Base-by-base conservation (phyloP, 1,140 invertebrate species). In the Drosophila asahinai region DNA sequence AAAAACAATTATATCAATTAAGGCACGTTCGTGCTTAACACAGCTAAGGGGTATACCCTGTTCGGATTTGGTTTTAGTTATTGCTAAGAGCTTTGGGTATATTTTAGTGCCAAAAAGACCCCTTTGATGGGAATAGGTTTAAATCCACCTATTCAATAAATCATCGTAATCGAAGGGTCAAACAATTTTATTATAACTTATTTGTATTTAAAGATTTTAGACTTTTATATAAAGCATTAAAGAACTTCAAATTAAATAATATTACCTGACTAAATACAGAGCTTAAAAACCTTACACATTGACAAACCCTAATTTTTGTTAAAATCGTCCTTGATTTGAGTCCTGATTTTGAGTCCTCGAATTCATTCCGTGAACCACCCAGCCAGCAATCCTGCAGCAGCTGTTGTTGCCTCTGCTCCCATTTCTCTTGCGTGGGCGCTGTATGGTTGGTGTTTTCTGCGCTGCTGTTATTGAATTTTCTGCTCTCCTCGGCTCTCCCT, bases 391-490 rank as follows among this genome's bases (percentile, higher is more conserved):
- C 40, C 63, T 71, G 63, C 40, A 55, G 67, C 63, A 68, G 67
- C 67, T 71, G 67, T 71, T 71, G 40, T 71, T 71, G 67, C 67
- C 67, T 48, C 49, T 30, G 55, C 52, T 60, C 30, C 55, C 51
- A 64, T 43, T 59, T 49, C 40, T 49, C 27, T 58, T 55, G 75
- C 75, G 74, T 61, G 75, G 75, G 64, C 40, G 64, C 17, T 36
- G 55, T 27, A 43, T 77, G 42, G 40, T 61, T 65, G 67, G 59
- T 73, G 48, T 73, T 80, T 80, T 25, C 51, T 65, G 38, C 47
- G 64, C 33, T 48, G 72, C 49, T 82, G 58, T 76, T 86, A 86
- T 86, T 86, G 82, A 81, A 86, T 86, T 86, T 86, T 61, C 51
- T 83, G 79, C 36, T 36, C 40, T 59, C 6, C 57, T 42, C 57